These are phyloP conservation scores for Pseudobourletiella spinata DNA, from an alignment of 1,140 invertebrate genomes.

Conservation along the genomic window DNA sequence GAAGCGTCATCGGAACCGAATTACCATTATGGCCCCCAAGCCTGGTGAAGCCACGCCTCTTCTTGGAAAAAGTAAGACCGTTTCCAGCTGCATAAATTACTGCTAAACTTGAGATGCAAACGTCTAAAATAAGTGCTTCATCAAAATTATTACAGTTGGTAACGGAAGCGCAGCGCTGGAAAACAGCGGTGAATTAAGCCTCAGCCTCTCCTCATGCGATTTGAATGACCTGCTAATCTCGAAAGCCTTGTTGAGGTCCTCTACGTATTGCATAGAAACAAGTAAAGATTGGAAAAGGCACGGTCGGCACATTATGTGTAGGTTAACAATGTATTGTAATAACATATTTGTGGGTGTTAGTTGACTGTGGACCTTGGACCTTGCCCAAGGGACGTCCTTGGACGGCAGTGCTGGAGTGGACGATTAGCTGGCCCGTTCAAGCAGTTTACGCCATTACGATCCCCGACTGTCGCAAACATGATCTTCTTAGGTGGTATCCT, in stretches of 20 bases:
- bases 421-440: not conserved
- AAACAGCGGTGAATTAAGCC: not conserved
- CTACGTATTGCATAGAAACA: not conserved
- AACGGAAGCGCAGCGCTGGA: not conserved
- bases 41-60: not conserved
- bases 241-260: constrained; percentile 6
- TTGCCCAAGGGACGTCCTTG: not conserved
- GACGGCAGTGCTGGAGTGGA: not conserved
- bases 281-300: too few species aligned
- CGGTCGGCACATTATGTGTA: too few species aligned
- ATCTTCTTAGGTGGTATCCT: not conserved
- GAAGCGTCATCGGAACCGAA: not conserved
- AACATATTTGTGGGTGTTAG: too few species aligned
- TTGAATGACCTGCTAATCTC: constrained; percentile 13
- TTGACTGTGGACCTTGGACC: too few species aligned
- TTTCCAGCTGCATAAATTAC: not conserved
- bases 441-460: not conserved
- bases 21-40: not conserved
- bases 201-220: constrained; percentile 2
- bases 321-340: too few species aligned
- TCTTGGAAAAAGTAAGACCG: not conserved
- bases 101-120: not conserved
- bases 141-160: constrained; percentile 7
- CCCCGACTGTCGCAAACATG: not conserved
- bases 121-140: not conserved